Evolutionary conservation across 2,113 vertebrate species (phyloP), one percentile per base, ranked within the genome.

Genomic region (Myocastor coypus): DNA sequence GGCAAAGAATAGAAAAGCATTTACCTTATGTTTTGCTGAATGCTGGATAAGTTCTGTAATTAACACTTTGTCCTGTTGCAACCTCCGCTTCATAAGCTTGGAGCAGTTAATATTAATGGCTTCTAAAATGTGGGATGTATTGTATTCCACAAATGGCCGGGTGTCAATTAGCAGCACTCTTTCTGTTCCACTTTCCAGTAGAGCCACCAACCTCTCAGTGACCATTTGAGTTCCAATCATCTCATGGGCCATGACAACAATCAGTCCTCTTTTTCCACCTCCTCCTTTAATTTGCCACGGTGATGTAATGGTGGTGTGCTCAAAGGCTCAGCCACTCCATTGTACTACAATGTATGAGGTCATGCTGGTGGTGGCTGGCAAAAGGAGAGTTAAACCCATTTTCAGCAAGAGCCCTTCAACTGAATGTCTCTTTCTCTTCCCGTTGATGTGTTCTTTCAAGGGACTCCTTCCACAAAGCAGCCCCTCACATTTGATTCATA

Each of bases 21-120:
- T 96, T 97, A 99, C 99, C 99, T 99, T 99, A 81, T 99, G 99
- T 97, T 99, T 99, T 80, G 99, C 99, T 0, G 99, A 99, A 97
- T 99, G 99, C 97, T 99, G 99, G 98, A 99, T 99, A 83, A 99
- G 99, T 94, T 99, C 99, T 0, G 98, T 97, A 96, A 99, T 99
- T 98, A 99, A 98, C 96, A 99, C 99, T 91, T 99, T 99, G 98
- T 99, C 99, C 98, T 99, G 99, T 97, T 99, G 99, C 97, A 99
- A 98, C 97, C 99, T 98, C 96, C 99, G 98, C 98, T 99, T 99
- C 99, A 99, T 99, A 86, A 99, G 99, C 98, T 99, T 99, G 97
- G 99, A 99, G 98, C 99, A 99, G 99, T 99, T 99, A 97, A 99
- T 99, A 95, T 99, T 99, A 96, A 99, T 98, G 28, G 99, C 99